Base-by-base conservation (phyloP, 1,140 invertebrate genomes). In the Megathymus violae region DNA sequence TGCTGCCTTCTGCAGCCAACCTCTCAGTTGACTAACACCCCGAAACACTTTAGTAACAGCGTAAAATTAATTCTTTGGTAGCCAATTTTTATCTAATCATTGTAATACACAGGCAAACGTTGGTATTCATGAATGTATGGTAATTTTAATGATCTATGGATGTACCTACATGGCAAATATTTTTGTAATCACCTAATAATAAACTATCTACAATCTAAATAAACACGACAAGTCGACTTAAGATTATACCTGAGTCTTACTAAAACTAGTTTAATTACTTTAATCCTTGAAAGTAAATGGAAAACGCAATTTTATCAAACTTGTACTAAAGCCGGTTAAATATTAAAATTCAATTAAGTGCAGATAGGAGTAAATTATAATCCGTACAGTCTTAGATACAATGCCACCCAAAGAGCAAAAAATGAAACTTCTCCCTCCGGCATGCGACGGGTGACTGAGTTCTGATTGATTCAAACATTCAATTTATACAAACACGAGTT, bases 261-360 rank as follows among this genome's bases (percentile, higher is more conserved):
- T 41, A 14, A 41, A 27, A 54, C 19, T 41, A 15, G 38, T 1
- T 25, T 41, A 43, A 56, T 56, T 56, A 56, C 13, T 40, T 43
- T 56, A 56, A 56, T 43, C 52, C 27, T 43, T 31, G 52, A 38
- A 17, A 41, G 52, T 56, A 56, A 56, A 56, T 56, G 43, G 52
- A 43, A 56, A 44, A 56, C 3, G 51, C 3, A 41, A 41, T 22
- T 56, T 22, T 43, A 56, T 56, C 38, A 56, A 56, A 40, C 19
- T 22, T 27, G 40, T 14, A 14, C 11, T 36, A 52, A 62, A 52
- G 43, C 50, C 61, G 48, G 48, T 27, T 50, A 62, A 52, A 56
- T 54, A 62, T 54, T 62, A 62, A 62, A 51, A 46, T 52, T 62
- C 50, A 62, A 62, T 62, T 60, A 58, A 58, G 43, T 56, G 31